Conservation (phyloP, 92 coral and sea anemone genomes). For the Zoanthus solanderi region DNA sequence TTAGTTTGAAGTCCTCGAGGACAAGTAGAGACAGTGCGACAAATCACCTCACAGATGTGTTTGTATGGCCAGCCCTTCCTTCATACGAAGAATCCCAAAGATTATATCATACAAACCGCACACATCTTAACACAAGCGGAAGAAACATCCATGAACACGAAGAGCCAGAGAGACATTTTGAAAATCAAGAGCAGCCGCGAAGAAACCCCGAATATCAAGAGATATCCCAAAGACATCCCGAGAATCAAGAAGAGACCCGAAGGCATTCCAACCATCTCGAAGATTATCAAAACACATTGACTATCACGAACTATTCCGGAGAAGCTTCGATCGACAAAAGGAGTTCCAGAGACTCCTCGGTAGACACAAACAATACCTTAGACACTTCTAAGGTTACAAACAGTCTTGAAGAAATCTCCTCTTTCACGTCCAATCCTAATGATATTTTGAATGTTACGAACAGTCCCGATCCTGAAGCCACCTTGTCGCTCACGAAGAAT, state of each 20-base stretch:
- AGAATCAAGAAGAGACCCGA: not conserved
- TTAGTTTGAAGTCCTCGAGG: not conserved
- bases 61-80: slow-evolving; percentile 27
- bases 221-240: not conserved
- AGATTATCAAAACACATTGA: not conserved
- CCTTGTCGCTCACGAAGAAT: no score
- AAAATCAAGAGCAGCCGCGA: not conserved
- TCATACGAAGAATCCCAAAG: slow-evolving; percentile 14
- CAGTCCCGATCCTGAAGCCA: not conserved
- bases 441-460: not conserved
- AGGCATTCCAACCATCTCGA: not conserved
- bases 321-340: not conserved
- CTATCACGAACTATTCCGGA: not conserved
- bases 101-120: not conserved
- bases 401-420: not conserved
- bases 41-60: not conserved
- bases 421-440: not conserved
- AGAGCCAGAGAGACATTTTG: not conserved
- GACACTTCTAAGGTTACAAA: not conserved
- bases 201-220: not conserved
- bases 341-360: not conserved
- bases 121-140: not conserved
- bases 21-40: not conserved
- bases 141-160: not conserved
- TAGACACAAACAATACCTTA: not conserved